These are phyloP conservation scores for Grammomys dolichurus DNA, from an alignment of 2,113 vertebrate species.

Conservation along the genomic window DNA sequence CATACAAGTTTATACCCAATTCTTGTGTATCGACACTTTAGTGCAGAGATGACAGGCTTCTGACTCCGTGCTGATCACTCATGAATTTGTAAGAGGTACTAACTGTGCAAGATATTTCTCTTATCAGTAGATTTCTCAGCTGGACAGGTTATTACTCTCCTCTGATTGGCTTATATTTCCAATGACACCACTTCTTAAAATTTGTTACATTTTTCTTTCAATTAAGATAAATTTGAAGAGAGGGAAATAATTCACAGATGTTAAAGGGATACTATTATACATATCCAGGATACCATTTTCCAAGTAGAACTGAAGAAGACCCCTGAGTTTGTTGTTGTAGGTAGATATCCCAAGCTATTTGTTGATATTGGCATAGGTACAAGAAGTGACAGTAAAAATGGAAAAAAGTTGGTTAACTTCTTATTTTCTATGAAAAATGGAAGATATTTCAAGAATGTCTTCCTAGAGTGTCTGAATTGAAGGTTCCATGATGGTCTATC, in stretches of 20 bases:
- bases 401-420: neutral
- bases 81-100: neutral
- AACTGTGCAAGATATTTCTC: neutral
- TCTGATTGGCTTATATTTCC: neutral
- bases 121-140: neutral
- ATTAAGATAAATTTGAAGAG: slow-evolving; percentile 1
- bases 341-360: neutral
- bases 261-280: neutral
- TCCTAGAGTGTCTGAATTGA: neutral
- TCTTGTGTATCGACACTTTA: neutral
- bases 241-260: neutral
- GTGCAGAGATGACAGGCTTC: neutral
- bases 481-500: neutral
- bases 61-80: neutral
- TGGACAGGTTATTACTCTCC: neutral
- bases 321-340: neutral
- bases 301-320: neutral
- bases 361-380: neutral
- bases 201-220: neutral
- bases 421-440: neutral
- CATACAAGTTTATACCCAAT: neutral
- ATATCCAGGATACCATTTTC: neutral
- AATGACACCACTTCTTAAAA: neutral
- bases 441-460: neutral
- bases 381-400: neutral